Evolutionary conservation across 2,888 invertebrate species (phyloP), one percentile per base, ranked within the genome.

Genomic region (Achlya flavicornis): DNA sequence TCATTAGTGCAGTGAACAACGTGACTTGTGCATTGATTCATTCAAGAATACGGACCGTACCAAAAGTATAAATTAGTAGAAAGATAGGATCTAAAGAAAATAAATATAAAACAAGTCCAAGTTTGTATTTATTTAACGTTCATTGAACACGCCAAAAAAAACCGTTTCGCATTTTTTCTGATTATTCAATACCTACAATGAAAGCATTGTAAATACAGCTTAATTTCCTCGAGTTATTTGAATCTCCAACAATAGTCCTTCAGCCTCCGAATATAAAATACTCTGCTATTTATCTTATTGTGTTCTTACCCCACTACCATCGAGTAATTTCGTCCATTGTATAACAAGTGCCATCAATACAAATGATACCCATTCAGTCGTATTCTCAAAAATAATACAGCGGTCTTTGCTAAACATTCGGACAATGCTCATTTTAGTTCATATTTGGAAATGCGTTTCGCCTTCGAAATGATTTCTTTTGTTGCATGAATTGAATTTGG

Each of bases 321-420:
- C 71, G 66, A 73, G 73, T 73, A 69, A 71, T 65, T 26, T 35
- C 26, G 53, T 53, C 63, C 53, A 66, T 73, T 73, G 73, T 73
- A 57, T 60, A 38, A 58, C 35, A 64, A 61, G 68, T 67, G 46
- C 66, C 43, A 65, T 73, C 66, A 64, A 65, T 69, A 69, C 59
- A 66, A 66, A 68, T 26, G 43, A 60, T 60, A 26, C 60, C 60
- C 16, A 60, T 60, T 60, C 41, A 60, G 66, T 66, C 71, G 67
- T 69, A 68, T 68, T 72, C 68, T 68, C 60, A 65, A 62, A 62
- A 48, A 73, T 66, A 72, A 73, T 65, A 63, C 46, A 68, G 38
- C n/a, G n/a, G n/a, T 48, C 48, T n/a, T n/a, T 6, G 16, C 0
- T 48, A 48, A 48, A 16, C 48, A 53, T 53, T 8, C 53, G 10